Evolutionary conservation across 2,113 vertebrate genomes (phyloP), one percentile per base, ranked within the genome.

Genomic region (Danio rerio): DNA sequence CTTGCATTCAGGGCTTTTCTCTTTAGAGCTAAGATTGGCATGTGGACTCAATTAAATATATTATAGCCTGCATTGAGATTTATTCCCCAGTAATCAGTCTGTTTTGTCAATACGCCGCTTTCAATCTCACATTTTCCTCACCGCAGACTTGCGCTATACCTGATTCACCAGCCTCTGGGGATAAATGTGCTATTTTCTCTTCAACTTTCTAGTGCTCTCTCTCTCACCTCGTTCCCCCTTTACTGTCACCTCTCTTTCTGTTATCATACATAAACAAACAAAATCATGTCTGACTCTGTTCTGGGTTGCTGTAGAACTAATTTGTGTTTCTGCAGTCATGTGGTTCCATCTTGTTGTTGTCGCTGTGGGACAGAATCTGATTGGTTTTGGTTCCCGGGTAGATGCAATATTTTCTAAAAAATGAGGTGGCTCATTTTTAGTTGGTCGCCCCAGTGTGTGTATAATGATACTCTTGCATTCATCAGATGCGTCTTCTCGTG

Each of bases 221-320:
- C 31, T 42, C 53, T 76, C 43, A 21, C 8, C 43, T 8, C 16
- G 40, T 61, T 21, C 8, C 12, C 43, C 12, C 12, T 45, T 45
- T 47, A 58, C 56, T 76, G 18, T 75, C 53, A 75, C 15, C 72
- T 45, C 10, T 52, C 4, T 45, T 75, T 50, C 13, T 12, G 58
- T 81, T 71, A 21, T 56, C 40, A 75, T 58, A 56, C 9, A 59
- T 45, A 75, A 75, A 31, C 53, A 75, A 75, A 75, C 72, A 59
- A 75, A 18, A 45, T 75, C 55, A 20, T 45, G 40, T 7, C 66
- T 69, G 9, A 69, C 66, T 69, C 47, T 69, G 66, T 69, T 69
- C 66, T 69, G 66, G 66, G 52, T 73, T 73, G 70, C 70, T 73
- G 13, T 73, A 42, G 70, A n/a, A 73, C 70, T 73, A 16, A 73